phyloP scores from a whole-genome alignment of 2,888 invertebrate genomes.

The Nasonovia ribisnigri region DNA sequence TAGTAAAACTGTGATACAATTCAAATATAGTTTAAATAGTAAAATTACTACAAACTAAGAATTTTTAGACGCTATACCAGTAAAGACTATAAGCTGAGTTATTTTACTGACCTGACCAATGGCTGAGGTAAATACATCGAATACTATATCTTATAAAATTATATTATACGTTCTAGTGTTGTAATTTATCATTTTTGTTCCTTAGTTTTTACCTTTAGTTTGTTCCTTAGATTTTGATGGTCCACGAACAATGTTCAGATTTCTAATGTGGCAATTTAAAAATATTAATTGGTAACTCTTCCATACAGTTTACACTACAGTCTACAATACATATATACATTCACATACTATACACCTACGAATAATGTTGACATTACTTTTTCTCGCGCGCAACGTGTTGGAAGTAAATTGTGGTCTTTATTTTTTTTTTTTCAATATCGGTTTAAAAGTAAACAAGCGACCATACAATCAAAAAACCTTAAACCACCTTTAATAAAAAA shows the following conservation, averaged over 20 bases:
- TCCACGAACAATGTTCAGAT: too few species aligned
- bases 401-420: not conserved
- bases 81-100: not conserved
- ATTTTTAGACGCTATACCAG: not conserved
- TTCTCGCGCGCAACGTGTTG: slow-evolving; percentile 7
- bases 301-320: not conserved
- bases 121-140: not conserved
- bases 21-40: too few species aligned
- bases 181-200: too few species aligned
- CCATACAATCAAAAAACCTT: not conserved
- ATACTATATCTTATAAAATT: not conserved
- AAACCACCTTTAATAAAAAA: not conserved
- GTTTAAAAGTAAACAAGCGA: slow-evolving; percentile 27
- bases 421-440: slow-evolving; percentile 21
- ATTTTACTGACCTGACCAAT: not conserved
- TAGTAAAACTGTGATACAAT: too few species aligned
- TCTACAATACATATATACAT: not conserved
- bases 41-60: too few species aligned
- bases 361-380: not conserved
- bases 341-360: not conserved
- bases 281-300: too few species aligned
- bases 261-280: too few species aligned
- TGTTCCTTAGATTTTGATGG: too few species aligned
- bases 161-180: too few species aligned
- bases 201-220: too few species aligned